Conservation (phyloP, 2,113 vertebrate genomes). For the Aegithalos caudatus region DNA sequence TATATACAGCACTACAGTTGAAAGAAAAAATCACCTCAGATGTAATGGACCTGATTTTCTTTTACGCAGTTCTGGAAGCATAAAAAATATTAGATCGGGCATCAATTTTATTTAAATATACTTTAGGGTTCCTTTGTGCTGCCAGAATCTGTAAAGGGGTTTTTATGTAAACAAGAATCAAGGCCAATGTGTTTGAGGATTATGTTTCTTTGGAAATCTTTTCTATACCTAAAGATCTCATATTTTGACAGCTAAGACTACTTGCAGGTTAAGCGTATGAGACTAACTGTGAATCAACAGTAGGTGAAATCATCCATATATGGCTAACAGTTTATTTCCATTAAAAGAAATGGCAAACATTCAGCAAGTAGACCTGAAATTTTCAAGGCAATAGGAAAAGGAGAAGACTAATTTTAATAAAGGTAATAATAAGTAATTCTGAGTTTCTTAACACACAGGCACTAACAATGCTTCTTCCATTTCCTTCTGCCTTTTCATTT, state of each 20-base stretch:
- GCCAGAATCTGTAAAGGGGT: neutral
- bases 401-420: neutral
- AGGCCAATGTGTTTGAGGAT: neutral
- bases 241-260: neutral
- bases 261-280: neutral
- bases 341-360: neutral
- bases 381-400: neutral
- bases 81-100: neutral
- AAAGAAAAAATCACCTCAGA: neutral
- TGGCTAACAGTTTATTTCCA: neutral
- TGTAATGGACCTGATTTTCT: neutral
- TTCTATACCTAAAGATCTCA: neutral
- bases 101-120: conserved; percentile 26
- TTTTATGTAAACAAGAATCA: neutral
- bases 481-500: too few relatives aligned
- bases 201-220: conserved; percentile 15
- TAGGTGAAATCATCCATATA: neutral
- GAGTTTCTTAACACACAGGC: neutral
- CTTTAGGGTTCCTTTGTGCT: neutral
- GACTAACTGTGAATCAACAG: neutral
- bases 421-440: neutral
- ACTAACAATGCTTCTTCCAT: neutral
- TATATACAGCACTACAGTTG: neutral
- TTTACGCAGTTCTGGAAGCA: neutral
- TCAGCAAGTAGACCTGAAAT: neutral